Base-by-base conservation (phyloP, 2,113 vertebrate genomes). In the Setophaga coronata region DNA sequence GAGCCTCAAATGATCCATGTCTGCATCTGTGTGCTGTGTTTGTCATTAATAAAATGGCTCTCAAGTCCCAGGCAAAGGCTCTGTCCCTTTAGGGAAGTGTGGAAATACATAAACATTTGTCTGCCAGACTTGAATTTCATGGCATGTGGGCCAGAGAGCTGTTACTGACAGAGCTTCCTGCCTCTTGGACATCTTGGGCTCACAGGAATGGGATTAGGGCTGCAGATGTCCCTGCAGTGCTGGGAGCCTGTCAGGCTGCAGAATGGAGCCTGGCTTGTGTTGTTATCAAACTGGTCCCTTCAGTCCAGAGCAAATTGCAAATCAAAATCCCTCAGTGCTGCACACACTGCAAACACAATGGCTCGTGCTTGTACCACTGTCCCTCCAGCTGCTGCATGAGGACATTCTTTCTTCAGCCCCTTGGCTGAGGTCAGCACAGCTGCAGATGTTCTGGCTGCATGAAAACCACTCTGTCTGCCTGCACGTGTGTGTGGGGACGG, bases 341-440 rank as follows among this genome's bases (percentile, higher is more conserved):
- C 47, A 1, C 4, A 18, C 34, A 33, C 47, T 62, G 50, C 70
- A 57, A 40, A 57, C 69, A 85, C 96, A 91, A 82, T 29, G 73
- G 66, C 53, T 8, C 64, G 87, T 71, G 40, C 77, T 84, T n/a
- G n/a, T 28, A 18, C 66, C 74, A 6, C 81, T 62, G 64, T 81
- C 65, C 69, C 69, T 54, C 16, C 93, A 90, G 94, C 95, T 90
- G 90, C 16, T 85, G 84, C 54, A 1, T 91, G 58, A 81, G 16
- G 20, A 16, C 66, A 54, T 96, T 85, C 70, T 87, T 67, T 60
- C 45, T 62, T 76, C 84, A 65, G 64, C 70, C 66, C 50, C 66
- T 57, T 62, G 76, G 84, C 90, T 88, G 89, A 95, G 87, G 45
- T 95, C 89, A 96, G 81, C 73, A 14, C 43, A 60, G 89, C 66